These are phyloP conservation scores for Sceloporus undulatus DNA, from an alignment of 2,113 vertebrate species.

Conservation along the genomic window DNA sequence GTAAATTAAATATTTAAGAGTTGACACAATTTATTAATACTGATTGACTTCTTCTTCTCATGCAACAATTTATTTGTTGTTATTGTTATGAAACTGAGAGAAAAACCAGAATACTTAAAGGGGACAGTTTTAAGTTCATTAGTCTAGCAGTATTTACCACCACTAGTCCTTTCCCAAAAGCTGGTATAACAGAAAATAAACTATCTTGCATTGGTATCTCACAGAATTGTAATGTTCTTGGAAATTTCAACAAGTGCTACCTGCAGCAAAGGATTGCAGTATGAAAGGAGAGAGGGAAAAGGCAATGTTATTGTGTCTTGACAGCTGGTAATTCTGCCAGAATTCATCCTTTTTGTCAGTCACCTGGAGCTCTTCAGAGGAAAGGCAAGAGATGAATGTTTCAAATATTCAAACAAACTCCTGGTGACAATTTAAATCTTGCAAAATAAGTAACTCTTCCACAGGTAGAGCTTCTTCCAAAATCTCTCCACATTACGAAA, in stretches of 20 bases:
- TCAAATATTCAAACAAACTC: neutral
- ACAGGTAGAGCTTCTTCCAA: neutral
- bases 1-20: conserved; percentile 21
- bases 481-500: neutral
- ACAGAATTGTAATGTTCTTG: neutral
- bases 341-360: neutral
- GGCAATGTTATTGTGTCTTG: neutral
- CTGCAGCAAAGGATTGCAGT: neutral
- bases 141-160: neutral
- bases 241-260: neutral
- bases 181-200: neutral
- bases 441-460: neutral
- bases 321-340: neutral
- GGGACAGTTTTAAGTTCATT: neutral
- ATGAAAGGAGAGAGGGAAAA: neutral
- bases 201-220: neutral
- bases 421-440: neutral
- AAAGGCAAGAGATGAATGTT: neutral
- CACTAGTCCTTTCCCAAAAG: neutral
- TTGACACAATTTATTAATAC: conserved; percentile 19
- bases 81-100: neutral
- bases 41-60: neutral
- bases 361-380: neutral
- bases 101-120: neutral
- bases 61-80: neutral